Evolutionary conservation across 2,113 vertebrate genomes (phyloP).

Genomic region (Aptenodytes patagonicus): DNA sequence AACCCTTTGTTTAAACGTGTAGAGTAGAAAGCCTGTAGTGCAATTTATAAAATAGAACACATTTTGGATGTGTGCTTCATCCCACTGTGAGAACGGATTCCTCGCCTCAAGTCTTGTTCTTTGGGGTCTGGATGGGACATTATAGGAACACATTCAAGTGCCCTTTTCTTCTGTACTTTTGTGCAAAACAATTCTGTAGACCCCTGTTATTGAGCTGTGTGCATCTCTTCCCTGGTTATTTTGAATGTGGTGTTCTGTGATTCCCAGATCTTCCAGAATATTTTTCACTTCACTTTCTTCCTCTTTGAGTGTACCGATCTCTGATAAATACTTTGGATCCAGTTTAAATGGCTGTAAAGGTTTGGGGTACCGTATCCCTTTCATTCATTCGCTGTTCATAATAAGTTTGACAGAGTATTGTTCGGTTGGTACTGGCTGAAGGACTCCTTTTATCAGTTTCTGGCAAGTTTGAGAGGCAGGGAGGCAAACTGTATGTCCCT

Average conservation of each 20-base stretch:
- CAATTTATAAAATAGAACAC: constrained; percentile 88
- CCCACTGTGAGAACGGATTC: constrained; percentile 75
- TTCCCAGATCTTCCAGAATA: constrained; percentile 83
- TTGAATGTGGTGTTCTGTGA: constrained; percentile 87
- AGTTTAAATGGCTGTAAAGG: constrained; percentile 87
- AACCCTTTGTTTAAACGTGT: constrained; percentile 7
- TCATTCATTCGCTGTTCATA: constrained; percentile 86
- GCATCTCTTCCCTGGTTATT: constrained; percentile 88
- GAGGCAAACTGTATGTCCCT: constrained; percentile 78
- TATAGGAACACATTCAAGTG: constrained; percentile 77
- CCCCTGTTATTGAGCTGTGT: constrained; percentile 90
- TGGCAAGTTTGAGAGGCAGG: constrained; percentile 82
- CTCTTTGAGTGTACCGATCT: constrained; percentile 73
- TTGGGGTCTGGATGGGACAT: constrained; percentile 71
- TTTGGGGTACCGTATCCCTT: constrained; percentile 80
- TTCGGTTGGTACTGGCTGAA: constrained; percentile 80
- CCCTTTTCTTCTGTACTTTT: constrained; percentile 84
- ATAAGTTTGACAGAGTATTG: constrained; percentile 81
- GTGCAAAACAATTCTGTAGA: constrained; percentile 92
- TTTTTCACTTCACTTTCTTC: constrained; percentile 88
- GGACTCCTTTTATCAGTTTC: constrained; percentile 80
- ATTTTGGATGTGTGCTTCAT: constrained; percentile 91
- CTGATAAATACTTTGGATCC: constrained; percentile 85
- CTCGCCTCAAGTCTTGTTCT: constrained; percentile 77
- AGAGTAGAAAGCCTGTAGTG: not conserved